Conservation (phyloP, 2,888 invertebrate genomes). For the Rhingia campestris region DNA sequence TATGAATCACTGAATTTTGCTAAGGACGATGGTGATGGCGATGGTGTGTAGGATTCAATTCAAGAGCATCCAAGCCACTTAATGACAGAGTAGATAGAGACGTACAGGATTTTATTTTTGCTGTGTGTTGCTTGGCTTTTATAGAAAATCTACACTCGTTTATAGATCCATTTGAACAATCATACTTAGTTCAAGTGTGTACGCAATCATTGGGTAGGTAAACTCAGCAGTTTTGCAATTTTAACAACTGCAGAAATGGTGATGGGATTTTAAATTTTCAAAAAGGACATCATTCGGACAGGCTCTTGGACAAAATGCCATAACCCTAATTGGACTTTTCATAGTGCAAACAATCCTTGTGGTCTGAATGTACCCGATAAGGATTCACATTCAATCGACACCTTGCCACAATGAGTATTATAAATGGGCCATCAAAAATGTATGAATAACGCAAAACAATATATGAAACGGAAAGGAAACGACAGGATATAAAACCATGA, state of each 20-base stretch:
- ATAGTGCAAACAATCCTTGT: background rate
- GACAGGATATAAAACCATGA: conserved; percentile 16
- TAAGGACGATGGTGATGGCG: conserved; percentile 20
- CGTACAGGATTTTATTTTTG: conserved; percentile 6
- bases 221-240: background rate
- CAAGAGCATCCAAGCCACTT: conserved; percentile 26
- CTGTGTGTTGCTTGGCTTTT: conserved; percentile 10
- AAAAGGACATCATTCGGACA: background rate
- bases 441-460: conserved; percentile 18
- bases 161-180: background rate
- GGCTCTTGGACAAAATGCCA: background rate
- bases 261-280: background rate
- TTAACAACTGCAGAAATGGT: background rate
- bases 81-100: conserved; percentile 16
- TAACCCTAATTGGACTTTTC: background rate
- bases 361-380: background rate
- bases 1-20: conserved; percentile 7
- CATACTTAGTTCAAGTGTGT: background rate
- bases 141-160: conserved; percentile 3
- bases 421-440: conserved; percentile 8
- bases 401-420: conserved; percentile 2
- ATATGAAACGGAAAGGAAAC: background rate
- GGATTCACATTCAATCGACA: background rate
- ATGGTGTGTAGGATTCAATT: conserved; percentile 23
- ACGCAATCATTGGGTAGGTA: background rate